Conservation (phyloP, 2,797 vertebrate genomes). For the Potorous gilbertii region DNA sequence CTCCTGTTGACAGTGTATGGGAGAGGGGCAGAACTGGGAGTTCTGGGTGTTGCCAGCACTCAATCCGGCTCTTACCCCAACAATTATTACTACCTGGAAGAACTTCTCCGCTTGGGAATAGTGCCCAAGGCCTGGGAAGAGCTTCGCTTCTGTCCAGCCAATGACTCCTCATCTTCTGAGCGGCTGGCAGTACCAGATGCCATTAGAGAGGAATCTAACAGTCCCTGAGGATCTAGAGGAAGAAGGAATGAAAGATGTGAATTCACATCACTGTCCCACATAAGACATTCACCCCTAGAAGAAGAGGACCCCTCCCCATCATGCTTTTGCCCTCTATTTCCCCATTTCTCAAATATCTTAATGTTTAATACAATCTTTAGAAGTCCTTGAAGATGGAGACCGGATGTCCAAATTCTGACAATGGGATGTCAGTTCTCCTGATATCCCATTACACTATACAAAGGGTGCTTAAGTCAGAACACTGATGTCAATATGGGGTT, state of each 20-base stretch:
- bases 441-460: conserved; percentile 26
- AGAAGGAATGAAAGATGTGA: conserved; percentile 36
- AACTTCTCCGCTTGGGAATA: conserved; percentile 96
- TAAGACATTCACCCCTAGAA: neutral
- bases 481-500: conserved; percentile 12
- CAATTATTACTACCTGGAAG: conserved; percentile 89
- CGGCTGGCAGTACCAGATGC: conserved; percentile 91
- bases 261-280: neutral
- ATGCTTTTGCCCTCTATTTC: neutral
- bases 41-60: neutral
- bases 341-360: conserved; percentile 35
- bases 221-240: conserved; percentile 74
- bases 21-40: neutral
- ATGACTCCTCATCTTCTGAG: conserved; percentile 94
- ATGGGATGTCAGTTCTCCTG: conserved; percentile 51
- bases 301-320: neutral
- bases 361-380: conserved; percentile 29
- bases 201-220: conserved; percentile 85
- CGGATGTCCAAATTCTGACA: conserved; percentile 60
- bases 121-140: conserved; percentile 90
- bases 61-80: neutral
- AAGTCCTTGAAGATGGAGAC: conserved; percentile 56
- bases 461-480: conserved; percentile 65
- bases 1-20: neutral
- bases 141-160: conserved; percentile 90